Percentiles rank a stretch among this genome's conserved stretches.
phyloP scores from a whole-genome alignment of 2,797 vertebrate species.

The Spinus olivaceus region DNA sequence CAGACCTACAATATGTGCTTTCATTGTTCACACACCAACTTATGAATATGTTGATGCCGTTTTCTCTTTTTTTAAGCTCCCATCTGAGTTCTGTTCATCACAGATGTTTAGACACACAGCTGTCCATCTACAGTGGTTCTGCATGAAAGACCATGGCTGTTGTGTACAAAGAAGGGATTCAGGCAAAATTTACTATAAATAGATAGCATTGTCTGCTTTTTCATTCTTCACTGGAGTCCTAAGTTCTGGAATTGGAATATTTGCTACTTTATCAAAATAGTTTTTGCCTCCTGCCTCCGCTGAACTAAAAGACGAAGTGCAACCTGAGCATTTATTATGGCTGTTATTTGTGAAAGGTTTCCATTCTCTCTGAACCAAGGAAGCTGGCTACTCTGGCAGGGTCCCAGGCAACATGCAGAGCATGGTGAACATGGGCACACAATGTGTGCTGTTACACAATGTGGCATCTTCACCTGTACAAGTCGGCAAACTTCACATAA shows the following conservation, averaged over 20 bases:
- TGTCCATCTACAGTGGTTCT: slow-evolving; percentile 74
- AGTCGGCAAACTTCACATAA: neutral
- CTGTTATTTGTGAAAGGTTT: slow-evolving; percentile 25
- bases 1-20: slow-evolving; percentile 74
- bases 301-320: slow-evolving; percentile 39
- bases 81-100: slow-evolving; percentile 75
- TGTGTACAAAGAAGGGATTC: slow-evolving; percentile 66
- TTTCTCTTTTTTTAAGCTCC: slow-evolving; percentile 71
- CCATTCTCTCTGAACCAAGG: neutral
- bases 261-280: slow-evolving; percentile 61
- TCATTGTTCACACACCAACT: slow-evolving; percentile 72
- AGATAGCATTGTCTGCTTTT: slow-evolving; percentile 61
- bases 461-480: neutral
- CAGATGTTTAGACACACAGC: slow-evolving; percentile 76
- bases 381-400: neutral
- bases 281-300: slow-evolving; percentile 41
- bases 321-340: slow-evolving; percentile 44
- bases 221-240: slow-evolving; percentile 61
- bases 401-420: neutral
- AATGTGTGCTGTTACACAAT: neutral
- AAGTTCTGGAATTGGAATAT: slow-evolving; percentile 68
- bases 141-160: slow-evolving; percentile 73
- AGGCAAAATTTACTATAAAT: slow-evolving; percentile 68
- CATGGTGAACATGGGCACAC: neutral
- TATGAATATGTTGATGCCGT: slow-evolving; percentile 75